These are phyloP conservation scores for Morpho deidamia DNA, from an alignment of 2,888 invertebrate species.

Conservation along the genomic window DNA sequence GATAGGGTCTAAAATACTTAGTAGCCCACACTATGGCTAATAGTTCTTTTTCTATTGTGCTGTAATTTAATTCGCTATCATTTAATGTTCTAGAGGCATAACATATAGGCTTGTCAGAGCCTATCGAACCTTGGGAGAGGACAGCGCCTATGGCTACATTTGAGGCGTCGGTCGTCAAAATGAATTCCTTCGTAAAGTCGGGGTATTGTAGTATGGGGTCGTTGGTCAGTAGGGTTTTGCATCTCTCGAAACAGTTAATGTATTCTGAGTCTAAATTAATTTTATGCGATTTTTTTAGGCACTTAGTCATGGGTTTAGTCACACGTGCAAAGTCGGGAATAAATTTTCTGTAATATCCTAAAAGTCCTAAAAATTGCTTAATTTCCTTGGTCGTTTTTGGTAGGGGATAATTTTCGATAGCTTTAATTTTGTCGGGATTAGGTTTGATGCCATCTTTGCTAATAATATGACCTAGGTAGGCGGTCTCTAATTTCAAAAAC, in stretches of 20 bases:
- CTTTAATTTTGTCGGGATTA: conserved; percentile 4
- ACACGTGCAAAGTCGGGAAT: conserved; percentile 13
- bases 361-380: conserved; percentile 8
- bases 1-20: conserved; percentile 17
- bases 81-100: conserved; percentile 28
- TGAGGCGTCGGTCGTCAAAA: conserved; percentile 25
- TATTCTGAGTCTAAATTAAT: background rate
- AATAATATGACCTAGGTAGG: conserved; percentile 4
- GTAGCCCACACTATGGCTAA: conserved; percentile 36
- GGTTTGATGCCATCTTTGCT: conserved; percentile 10
- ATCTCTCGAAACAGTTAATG: conserved; percentile 21
- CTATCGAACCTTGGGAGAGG: conserved; percentile 27
- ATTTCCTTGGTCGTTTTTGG: conserved; percentile 2
- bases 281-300: conserved; percentile 17
- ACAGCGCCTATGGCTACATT: conserved; percentile 26
- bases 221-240: conserved; percentile 29
- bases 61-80: conserved; percentile 23
- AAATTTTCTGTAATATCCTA: conserved; percentile 15
- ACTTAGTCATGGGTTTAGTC: conserved; percentile 19
- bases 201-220: conserved; percentile 38
- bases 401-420: background rate
- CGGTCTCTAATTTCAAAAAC: background rate
- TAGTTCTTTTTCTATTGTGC: conserved; percentile 38
- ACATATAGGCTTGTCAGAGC: conserved; percentile 23
- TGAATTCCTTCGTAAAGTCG: conserved; percentile 32